A percentile compares a stretch with the other conserved stretches of the same genome.
Evolutionary conservation across 2,113 vertebrate genomes (phyloP).

Genomic region (Sardina pilchardus): DNA sequence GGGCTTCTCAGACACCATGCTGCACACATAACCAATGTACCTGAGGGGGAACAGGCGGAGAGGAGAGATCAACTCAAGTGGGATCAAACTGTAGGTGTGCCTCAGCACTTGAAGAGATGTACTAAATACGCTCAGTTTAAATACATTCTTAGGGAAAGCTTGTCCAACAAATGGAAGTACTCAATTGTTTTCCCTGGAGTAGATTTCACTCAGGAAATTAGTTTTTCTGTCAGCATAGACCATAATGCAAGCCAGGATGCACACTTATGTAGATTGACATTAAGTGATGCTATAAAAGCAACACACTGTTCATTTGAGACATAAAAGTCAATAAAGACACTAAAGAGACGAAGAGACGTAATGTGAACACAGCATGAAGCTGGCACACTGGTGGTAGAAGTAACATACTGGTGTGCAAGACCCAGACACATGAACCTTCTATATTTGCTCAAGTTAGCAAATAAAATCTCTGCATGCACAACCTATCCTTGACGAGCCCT

Average conservation of each 20-base stretch:
- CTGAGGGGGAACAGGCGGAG: constrained; percentile 60
- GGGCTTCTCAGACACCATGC: constrained; percentile 93
- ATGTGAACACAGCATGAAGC: background rate
- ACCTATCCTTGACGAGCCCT: background rate
- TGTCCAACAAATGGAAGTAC: background rate
- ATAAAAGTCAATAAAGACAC: no score
- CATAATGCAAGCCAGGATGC: background rate
- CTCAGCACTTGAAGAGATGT: background rate
- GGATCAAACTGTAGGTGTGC: background rate
- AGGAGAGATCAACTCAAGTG: background rate
- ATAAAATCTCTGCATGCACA: background rate
- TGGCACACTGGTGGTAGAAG: background rate
- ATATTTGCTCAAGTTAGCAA: background rate
- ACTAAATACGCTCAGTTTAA: background rate
- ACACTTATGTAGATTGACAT: background rate
- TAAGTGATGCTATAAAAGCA: background rate
- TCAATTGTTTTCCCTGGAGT: background rate
- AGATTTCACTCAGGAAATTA: background rate
- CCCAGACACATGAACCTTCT: background rate
- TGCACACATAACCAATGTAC: constrained; percentile 95
- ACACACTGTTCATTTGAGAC: background rate
- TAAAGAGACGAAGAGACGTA: no score
- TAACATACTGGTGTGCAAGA: background rate
- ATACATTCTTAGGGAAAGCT: background rate
- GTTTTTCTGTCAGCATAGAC: background rate